A percentile compares a stretch with the other conserved stretches of the same genome.
Conservation (phyloP, 2,797 vertebrate genomes). For the Arremon aurantiirostris region DNA sequence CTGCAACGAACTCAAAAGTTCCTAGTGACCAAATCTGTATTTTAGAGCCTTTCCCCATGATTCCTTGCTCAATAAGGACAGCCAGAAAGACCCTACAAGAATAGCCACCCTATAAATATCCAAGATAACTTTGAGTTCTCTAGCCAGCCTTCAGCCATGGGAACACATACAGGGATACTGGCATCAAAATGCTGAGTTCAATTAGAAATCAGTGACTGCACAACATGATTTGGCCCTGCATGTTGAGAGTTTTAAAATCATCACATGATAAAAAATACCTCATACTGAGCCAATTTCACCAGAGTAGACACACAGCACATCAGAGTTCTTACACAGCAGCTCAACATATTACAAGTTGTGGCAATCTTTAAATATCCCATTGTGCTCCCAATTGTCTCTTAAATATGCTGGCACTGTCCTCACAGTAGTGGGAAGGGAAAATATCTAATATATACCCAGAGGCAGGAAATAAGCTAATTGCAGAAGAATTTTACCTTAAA, state of each 20-base stretch:
- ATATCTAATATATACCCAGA: constrained; percentile 9
- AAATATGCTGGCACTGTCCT: constrained; percentile 22
- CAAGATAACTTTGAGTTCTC: neutral
- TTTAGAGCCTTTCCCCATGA: neutral
- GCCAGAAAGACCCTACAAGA: constrained; percentile 8
- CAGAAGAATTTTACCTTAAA: constrained; percentile 45
- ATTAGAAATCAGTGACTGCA: constrained; percentile 4
- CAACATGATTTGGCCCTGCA: neutral
- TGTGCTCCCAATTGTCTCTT: neutral
- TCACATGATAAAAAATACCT: constrained; percentile 31
- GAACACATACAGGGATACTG: neutral
- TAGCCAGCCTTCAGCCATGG: neutral
- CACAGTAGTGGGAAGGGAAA: constrained; percentile 20
- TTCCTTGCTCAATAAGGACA: neutral
- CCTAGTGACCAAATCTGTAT: neutral
- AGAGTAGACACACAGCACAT: neutral
- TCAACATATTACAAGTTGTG: neutral
- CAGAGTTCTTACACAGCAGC: neutral
- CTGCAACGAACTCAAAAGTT: neutral
- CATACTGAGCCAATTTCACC: neutral
- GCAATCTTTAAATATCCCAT: constrained; percentile 19
- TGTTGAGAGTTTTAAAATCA: neutral
- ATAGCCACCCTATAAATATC: constrained; percentile 47
- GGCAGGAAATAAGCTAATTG: constrained; percentile 41
- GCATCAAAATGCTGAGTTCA: neutral